Evolutionary conservation across 2,888 invertebrate genomes (phyloP), one percentile per base, ranked within the genome.

Genomic region (Netelia melanura): DNA sequence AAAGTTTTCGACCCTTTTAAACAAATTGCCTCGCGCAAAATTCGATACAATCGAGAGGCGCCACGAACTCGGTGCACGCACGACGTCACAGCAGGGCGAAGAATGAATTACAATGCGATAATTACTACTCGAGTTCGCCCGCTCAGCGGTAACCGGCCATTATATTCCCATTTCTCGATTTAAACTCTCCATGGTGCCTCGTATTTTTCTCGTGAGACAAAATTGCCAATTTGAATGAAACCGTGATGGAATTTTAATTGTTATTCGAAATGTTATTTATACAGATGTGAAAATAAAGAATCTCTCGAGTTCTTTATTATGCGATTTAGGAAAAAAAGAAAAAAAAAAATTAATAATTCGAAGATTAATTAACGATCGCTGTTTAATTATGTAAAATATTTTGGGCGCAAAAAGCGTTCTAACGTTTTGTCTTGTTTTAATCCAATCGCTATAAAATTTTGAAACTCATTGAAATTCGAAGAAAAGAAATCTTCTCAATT

Each of bases 71-170:
- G 43, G 70, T 48, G 58, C 84, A 61, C 75, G 38, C 38, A 38
- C 38, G 38, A 76, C 78, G 71, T 65, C 79, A 58, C 85, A 71
- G 71, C 78, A 65, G 82, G 74, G 14, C 9, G 25, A 6, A 70
- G 17, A 54, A 43, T n/a, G 11, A 23, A 74, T 65, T 64, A 84
- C 78, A 81, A 85, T 79, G 25, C 44, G 17, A 78, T 81, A 84
- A 84, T 84, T 81, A 70, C 81, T 72, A 64, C 74, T 74, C 68
- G 78, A 70, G 67, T 78, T 83, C 17, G 65, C 44, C 10, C 38
- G 38, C 38, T 38, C 38, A 38, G 23, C 61, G 21, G 52, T n/a
- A 58, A 61, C 43, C 30, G 58, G 62, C 38, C 52, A 70, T 70
- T 70, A 70, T 9, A 48, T 48, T 64, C 58, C 21, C 75, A 38